These are phyloP conservation scores for Syngnathus rostellatus DNA, from an alignment of 2,797 vertebrate species.

Conservation along the genomic window DNA sequence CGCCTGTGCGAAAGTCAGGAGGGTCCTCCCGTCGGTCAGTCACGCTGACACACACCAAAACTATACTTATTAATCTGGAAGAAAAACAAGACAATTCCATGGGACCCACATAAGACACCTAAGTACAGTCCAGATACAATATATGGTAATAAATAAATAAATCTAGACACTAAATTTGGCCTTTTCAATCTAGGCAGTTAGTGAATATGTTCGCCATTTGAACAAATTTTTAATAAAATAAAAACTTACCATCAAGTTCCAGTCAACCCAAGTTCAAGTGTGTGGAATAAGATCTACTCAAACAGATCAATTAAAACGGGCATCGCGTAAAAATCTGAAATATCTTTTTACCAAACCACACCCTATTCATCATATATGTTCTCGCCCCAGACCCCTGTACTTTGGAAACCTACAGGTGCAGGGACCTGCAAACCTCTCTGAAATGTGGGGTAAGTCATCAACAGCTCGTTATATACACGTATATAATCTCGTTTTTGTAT, in stretches of 20 bases:
- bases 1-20: slow-evolving; percentile 58
- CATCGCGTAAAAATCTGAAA: no score
- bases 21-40: slow-evolving; percentile 39
- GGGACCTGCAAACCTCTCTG: slow-evolving; percentile 49
- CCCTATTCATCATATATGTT: no score
- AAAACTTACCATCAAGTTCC: not conserved
- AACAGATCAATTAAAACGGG: no score
- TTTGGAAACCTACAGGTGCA: slow-evolving; percentile 65
- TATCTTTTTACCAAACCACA: not conserved
- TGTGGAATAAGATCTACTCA: no score
- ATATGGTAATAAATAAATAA: no score
- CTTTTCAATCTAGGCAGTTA: no score
- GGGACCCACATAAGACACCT: not conserved
- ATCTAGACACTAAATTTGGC: no score
- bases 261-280: not conserved
- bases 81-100: not conserved
- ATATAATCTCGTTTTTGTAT: not conserved
- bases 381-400: slow-evolving; percentile 59
- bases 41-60: not conserved
- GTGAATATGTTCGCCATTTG: no score
- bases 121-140: not conserved
- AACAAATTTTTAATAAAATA: no score
- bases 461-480: not conserved
- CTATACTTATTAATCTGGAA: not conserved
- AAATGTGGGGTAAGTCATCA: slow-evolving; percentile 71